A percentile compares a stretch with the other conserved stretches of the same genome.
Conservation (phyloP, 2,113 vertebrate species). For the Nycticebus coucang region DNA sequence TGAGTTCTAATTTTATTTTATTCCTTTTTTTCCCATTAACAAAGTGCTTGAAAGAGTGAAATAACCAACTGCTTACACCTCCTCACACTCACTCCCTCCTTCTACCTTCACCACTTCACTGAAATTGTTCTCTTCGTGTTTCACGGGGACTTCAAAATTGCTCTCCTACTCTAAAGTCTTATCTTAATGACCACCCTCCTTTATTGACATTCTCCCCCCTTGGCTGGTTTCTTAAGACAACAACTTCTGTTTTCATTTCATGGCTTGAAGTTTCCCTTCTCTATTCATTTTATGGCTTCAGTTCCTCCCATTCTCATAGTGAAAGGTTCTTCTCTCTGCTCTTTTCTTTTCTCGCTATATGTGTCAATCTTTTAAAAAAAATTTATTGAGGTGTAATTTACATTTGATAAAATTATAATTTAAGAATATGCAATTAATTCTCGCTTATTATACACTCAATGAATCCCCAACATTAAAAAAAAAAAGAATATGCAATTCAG, state of each 20-base stretch:
- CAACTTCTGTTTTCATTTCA: not conserved
- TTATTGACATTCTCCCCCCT: not conserved
- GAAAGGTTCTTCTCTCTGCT: not conserved
- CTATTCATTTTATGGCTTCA: not conserved
- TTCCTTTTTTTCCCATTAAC: not conserved
- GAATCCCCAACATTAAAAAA: too few relatives aligned
- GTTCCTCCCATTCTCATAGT: not conserved
- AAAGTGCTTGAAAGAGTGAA: not conserved
- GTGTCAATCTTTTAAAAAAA: not conserved
- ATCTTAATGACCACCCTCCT: not conserved
- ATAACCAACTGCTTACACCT: not conserved
- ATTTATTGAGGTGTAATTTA: not conserved
- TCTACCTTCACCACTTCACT: not conserved
- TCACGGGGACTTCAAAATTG: not conserved
- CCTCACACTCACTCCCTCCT: not conserved
- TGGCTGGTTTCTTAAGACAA: not conserved
- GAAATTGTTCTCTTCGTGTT: slow-evolving; percentile 10
- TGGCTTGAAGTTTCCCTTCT: not conserved
- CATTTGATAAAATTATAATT: not conserved
- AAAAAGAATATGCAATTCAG: not conserved
- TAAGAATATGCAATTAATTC: not conserved
- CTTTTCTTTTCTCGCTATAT: not conserved
- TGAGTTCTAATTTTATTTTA: slow-evolving; percentile 26
- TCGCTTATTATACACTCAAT: too few relatives aligned
- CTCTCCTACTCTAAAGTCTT: not conserved